Evolutionary conservation across 2,888 invertebrate species (phyloP), one percentile per base, ranked within the genome.

Genomic region (Strigamia transsilvanica): DNA sequence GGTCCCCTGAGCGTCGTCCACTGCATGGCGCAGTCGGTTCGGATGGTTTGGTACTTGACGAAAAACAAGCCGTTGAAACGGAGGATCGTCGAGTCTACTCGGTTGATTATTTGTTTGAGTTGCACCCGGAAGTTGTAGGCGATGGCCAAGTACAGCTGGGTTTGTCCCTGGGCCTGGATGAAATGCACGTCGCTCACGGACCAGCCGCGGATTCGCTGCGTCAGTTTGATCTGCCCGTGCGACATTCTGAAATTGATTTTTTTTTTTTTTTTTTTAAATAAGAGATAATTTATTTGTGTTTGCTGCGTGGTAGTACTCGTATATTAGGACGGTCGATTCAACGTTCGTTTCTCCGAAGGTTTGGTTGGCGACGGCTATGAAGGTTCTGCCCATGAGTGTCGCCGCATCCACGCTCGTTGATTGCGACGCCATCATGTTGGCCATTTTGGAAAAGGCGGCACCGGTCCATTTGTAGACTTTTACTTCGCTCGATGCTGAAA

Each of bases 11-110:
- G 32, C 5, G 82, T 15, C 27, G 23, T 80, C 83, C 83, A 83
- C 41, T 78, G 41, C 12, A 80, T 1, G 3, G 80, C 83, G 51
- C 81, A 66, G 23, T 79, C 15, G 6, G 83, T 34, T 4, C 38
- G 15, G n/a, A 83, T 41, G 13, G 34, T 9, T 61, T 83, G 82
- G 78, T 82, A 82, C 13, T 42, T 46, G 10, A 82, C 79, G 77
- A 83, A 83, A 27, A 82, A 80, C 6, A 83, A 51, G 15, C 83
- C 83, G 34, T 83, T 83, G 79, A 78, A 83, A 7, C 78, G 46
- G 38, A 78, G 82, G 18, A 83, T 77, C 5, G 46, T 13, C 3
- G 83, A 79, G 9, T 83, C 82, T 10, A 77, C 23, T n/a, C 80
- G 42, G 51, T 83, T 77, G 18, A 82, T 41, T 13, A 56, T 79